These are phyloP conservation scores for Synergus japonicus DNA, from an alignment of 2,888 invertebrate genomes.

Conservation along the genomic window DNA sequence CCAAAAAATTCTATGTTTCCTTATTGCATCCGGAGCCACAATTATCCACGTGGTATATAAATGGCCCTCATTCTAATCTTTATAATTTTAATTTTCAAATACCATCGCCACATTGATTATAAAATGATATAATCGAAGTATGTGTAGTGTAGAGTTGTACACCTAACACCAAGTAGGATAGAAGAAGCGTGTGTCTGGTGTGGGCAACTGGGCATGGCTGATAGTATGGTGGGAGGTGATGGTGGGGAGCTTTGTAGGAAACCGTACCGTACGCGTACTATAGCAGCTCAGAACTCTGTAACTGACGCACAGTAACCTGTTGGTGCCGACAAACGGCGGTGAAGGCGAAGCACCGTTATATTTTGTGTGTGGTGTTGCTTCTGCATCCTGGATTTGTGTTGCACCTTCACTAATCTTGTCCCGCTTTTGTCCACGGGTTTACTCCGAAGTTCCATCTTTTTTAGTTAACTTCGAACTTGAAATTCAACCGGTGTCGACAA, in stretches of 20 bases:
- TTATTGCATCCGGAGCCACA: no score
- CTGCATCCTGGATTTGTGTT: neutral
- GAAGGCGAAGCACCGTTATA: neutral
- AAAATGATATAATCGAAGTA: no score
- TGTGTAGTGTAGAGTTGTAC: no score
- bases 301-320: neutral
- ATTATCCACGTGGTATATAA: no score
- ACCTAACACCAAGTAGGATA: no score
- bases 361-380: neutral
- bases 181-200: no score
- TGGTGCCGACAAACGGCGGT: neutral
- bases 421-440: conserved; percentile 6
- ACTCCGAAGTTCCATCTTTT: neutral
- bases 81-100: no score
- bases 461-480: neutral
- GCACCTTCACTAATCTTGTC: neutral
- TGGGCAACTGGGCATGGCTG: neutral
- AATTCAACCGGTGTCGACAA: conserved; percentile 9
- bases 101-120: no score
- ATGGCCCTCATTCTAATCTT: no score
- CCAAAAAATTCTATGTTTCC: no score
- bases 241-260: neutral
- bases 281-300: neutral
- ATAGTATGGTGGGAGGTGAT: neutral
- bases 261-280: neutral